These are phyloP conservation scores for Drosophila nasuta DNA, from an alignment of 1,140 invertebrate species.

Conservation along the genomic window DNA sequence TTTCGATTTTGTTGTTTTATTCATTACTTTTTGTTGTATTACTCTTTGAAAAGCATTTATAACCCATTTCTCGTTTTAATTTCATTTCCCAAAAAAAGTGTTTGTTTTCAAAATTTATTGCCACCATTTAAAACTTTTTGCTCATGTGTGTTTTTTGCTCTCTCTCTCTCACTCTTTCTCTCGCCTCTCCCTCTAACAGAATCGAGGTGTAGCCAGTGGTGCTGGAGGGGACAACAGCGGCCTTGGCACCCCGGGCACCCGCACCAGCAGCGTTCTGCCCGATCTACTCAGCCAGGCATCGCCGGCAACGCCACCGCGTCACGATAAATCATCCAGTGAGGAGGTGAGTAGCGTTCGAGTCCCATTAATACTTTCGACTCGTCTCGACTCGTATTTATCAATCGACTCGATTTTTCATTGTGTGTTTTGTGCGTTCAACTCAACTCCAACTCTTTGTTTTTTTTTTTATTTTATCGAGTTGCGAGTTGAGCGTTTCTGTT, in stretches of 20 bases:
- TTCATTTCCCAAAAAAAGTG: constrained; percentile 38
- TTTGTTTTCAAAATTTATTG: constrained; percentile 46
- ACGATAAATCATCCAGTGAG: constrained; percentile 96
- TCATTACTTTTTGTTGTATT: constrained; percentile 42
- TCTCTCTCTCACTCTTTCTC: background rate
- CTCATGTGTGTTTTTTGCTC: constrained; percentile 25
- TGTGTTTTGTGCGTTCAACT: constrained; percentile 62
- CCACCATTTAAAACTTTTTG: constrained; percentile 42
- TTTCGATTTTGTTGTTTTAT: constrained; percentile 46
- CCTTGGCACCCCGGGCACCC: constrained; percentile 89
- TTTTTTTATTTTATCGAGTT: constrained; percentile 36
- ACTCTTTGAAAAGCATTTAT: constrained; percentile 38
- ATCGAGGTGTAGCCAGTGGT: constrained; percentile 85
- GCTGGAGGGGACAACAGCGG: constrained; percentile 87
- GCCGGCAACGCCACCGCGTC: constrained; percentile 92
- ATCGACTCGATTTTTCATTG: constrained; percentile 61
- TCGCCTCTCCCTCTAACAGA: constrained; percentile 84
- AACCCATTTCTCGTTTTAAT: constrained; percentile 49
- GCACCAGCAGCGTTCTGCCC: constrained; percentile 95
- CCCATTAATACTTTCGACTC: constrained; percentile 32
- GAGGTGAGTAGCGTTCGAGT: constrained; percentile 89
- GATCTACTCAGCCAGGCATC: constrained; percentile 95
- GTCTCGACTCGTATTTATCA: background rate
- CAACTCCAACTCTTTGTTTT: constrained; percentile 12
- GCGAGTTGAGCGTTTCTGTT: constrained; percentile 40